These are phyloP conservation scores for Germaria angustata DNA, from an alignment of 2,888 invertebrate genomes.

Conservation along the genomic window DNA sequence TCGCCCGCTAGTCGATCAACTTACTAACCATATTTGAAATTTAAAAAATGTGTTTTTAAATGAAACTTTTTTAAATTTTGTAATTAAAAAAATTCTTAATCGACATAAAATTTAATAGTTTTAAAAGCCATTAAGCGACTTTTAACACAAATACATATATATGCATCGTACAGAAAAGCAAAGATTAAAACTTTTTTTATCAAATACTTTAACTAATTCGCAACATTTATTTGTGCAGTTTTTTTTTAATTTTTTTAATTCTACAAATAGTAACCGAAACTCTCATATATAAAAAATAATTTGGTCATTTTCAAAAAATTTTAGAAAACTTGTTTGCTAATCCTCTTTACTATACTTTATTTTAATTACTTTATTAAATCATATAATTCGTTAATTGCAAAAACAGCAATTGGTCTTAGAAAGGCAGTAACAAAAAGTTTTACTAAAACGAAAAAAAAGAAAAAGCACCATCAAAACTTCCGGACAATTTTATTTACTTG, in stretches of 20 bases:
- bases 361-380: constrained; percentile 55
- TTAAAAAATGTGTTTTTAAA: no score
- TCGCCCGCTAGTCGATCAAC: no score
- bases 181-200: background rate
- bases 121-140: no score
- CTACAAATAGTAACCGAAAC: background rate
- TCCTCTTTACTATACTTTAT: constrained; percentile 39
- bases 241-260: background rate
- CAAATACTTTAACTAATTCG: background rate
- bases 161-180: no score
- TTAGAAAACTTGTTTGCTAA: constrained; percentile 32
- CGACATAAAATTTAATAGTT: no score
- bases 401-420: constrained; percentile 23
- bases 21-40: no score
- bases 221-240: background rate
- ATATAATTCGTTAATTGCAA: constrained; percentile 57
- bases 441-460: background rate
- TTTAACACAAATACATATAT: no score
- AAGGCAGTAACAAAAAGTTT: background rate
- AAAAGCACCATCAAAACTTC: constrained; percentile 49
- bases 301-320: constrained; percentile 21
- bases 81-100: no score
- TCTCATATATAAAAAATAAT: background rate
- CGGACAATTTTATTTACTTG: constrained; percentile 61
- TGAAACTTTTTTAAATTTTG: no score